Evolutionary conservation across 2,888 invertebrate species (phyloP), one percentile per base, ranked within the genome.

Genomic region (Ornithoptera priamus): DNA sequence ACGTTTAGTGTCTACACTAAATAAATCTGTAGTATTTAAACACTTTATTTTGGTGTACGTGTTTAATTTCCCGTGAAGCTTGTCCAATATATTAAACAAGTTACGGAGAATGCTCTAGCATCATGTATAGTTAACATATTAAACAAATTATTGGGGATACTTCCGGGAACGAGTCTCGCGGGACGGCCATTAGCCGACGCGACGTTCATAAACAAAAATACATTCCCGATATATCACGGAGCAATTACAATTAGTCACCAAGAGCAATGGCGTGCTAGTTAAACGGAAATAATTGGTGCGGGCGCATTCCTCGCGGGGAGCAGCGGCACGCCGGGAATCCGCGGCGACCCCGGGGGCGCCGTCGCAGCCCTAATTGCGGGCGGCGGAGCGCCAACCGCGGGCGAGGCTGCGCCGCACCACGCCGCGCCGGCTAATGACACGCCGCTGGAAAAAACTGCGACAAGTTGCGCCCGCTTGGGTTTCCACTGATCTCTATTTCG

Each of bases 211-310:
- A 67, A 69, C 65, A 57, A 65, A 65, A 69, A 62, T 53, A 67
- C 63, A 60, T 67, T 59, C 62, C 46, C 20, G 22, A 70, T 70
- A 70, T 67, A 70, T 67, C 64, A 67, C 62, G n/a, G 63, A 39
- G 24, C 63, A 42, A 61, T 80, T 81, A 79, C 75, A 85, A 89
- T 88, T 88, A 87, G 86, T 88, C 88, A 83, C 81, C 82, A 79
- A 74, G 73, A 76, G 80, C 58, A 78, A 83, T 78, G 78, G 77
- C 77, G 77, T 75, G 79, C 78, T 69, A 80, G 79, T 77, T 78
- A 78, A 72, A 77, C 75, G 75, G 77, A 73, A 80, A 76, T 90
- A 89, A 88, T 88, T 87, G 89, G 88, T 83, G 85, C 84, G 84
- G 77, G 76, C 74, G 81, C 87, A 89, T 88, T 83, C 82, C 85